A percentile compares a stretch with the other conserved stretches of the same genome.
Evolutionary conservation across 2,888 invertebrate species (phyloP).

Genomic region (Cheilosia scutellata): DNA sequence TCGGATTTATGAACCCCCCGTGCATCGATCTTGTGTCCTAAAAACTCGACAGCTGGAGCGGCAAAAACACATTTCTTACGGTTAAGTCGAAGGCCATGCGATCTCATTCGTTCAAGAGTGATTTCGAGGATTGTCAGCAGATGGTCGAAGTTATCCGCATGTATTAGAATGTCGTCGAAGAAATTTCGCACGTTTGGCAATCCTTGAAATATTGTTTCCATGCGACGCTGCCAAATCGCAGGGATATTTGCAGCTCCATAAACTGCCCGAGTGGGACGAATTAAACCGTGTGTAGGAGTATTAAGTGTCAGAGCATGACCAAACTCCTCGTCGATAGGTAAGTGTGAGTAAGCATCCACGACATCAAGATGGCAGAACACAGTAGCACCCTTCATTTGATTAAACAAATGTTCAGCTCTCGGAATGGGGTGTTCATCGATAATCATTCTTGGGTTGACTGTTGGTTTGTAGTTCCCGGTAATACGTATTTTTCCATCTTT

Average conservation of each 20-base stretch:
- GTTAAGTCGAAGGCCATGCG: constrained; percentile 49
- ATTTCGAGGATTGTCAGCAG: background rate
- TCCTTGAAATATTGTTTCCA: constrained; percentile 28
- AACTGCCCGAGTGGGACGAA: constrained; percentile 58
- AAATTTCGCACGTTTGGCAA: constrained; percentile 2
- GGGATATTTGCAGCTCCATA: constrained; percentile 64
- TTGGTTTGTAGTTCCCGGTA: constrained; percentile 62
- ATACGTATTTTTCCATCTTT: constrained; percentile 57
- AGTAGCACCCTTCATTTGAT: constrained; percentile 34
- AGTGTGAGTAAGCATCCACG: constrained; percentile 62
- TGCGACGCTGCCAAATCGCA: constrained; percentile 57
- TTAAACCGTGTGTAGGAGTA: constrained; percentile 51
- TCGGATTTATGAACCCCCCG: constrained; percentile 51
- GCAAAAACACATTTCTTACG: constrained; percentile 51
- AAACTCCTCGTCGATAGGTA: constrained; percentile 58
- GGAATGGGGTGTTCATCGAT: constrained; percentile 60
- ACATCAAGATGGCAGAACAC: constrained; percentile 54
- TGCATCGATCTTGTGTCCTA: constrained; percentile 51
- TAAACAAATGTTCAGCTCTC: constrained; percentile 39
- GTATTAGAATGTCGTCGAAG: constrained; percentile 57
- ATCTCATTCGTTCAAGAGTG: background rate
- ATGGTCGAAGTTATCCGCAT: constrained; percentile 52
- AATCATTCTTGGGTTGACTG: constrained; percentile 52
- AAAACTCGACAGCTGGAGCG: constrained; percentile 42
- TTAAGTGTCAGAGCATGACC: constrained; percentile 24